Evolutionary conservation across 2,797 vertebrate species (phyloP), one percentile per base, ranked within the genome.

Genomic region (Botia kubotai): DNA sequence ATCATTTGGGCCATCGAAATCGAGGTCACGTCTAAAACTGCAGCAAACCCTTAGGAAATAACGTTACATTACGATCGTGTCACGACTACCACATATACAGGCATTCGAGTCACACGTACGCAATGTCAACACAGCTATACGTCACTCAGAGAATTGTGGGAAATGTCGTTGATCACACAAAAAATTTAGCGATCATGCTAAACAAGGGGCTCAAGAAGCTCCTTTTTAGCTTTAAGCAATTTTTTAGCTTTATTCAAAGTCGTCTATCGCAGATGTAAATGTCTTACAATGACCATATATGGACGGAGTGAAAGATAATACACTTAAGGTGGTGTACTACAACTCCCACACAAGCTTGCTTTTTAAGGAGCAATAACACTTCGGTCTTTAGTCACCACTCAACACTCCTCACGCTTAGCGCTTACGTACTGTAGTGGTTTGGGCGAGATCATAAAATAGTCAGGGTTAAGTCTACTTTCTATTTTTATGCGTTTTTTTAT

Each of bases 101-200:
- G 75, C 50, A 77, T 75, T 84, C 85, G 86, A 89, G 87, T 88
- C 86, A 91, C 92, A 92, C 91, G 92, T 93, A 89, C 89, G 86
- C 92, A 90, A 84, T 82, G 71, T 50, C 82, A 53, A 69, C 75
- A 50, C 72, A 60, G 83, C 63, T 17, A 57, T 0, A 1, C 58
- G 57, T 57, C 19, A n/a, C 68, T 46, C 75, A 55, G 29, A 48
- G 93, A 57, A 89, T 91, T 89, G 0, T 93, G 93, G 93, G 92
- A 90, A 1, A 79, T 87, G 91, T 73, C 87, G 93, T 92, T 81
- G 5, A 8, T 0, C 3, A 8, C 10, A 4, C 0, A 3, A n/a
- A 46, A n/a, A 11, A 8, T 48, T n/a, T 1, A 0, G 7, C 1
- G 4, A 2, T 4, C 12, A 2, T 23, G 2, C 8, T 11, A 62